Evolutionary conservation across 2,113 vertebrate species (phyloP).

Genomic region (Smithornis capensis): DNA sequence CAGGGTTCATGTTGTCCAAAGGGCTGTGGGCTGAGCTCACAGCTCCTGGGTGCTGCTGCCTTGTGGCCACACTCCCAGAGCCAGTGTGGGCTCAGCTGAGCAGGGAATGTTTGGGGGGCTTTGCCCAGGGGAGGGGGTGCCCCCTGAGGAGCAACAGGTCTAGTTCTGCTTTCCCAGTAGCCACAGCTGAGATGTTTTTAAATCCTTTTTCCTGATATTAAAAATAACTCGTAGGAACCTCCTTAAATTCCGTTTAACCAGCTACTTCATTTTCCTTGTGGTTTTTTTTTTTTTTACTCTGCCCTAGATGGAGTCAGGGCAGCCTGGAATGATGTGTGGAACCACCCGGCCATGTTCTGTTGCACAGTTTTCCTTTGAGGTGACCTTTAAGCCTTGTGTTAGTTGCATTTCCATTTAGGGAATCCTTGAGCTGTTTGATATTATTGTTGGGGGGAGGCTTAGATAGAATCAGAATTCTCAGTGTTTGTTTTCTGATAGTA

Average conservation of each 20-base stretch:
- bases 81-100: fast-evolving
- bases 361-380: constrained; percentile 4
- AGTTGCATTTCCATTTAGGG: constrained; percentile 35
- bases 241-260: constrained; percentile 10
- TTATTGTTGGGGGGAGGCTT: background rate
- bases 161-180: background rate
- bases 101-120: background rate
- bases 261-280: background rate
- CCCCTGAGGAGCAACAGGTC: background rate
- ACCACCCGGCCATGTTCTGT: background rate
- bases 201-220: background rate
- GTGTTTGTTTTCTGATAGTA: background rate
- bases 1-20: background rate
- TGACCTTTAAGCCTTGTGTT: constrained; percentile 9
- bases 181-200: background rate
- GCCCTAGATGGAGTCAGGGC: background rate
- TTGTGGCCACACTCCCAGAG: background rate
- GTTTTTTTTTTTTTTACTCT: background rate
- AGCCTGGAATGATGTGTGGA: background rate
- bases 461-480: background rate
- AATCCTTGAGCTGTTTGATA: background rate
- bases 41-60: background rate
- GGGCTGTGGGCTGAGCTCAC: background rate
- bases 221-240: background rate
- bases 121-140: background rate